Percentiles rank a stretch among this genome's conserved stretches.
Evolutionary conservation across 2,797 vertebrate species (phyloP).

Genomic region (Tadarida brasiliensis): DNA sequence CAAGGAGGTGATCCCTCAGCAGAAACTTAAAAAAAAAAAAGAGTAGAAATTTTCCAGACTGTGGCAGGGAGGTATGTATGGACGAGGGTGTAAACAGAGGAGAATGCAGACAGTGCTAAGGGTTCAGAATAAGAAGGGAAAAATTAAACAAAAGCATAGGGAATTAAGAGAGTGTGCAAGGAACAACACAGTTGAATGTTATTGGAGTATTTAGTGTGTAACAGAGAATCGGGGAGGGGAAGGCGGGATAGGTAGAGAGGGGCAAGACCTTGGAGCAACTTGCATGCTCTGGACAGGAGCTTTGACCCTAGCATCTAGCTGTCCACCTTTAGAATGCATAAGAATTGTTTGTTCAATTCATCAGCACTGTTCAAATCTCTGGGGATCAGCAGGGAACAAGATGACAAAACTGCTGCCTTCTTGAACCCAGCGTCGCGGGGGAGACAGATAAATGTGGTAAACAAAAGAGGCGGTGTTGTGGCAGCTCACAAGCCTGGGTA

Average conservation of each 20-base stretch:
- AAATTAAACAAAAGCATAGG: not conserved
- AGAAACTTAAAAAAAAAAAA: slow-evolving; percentile 18
- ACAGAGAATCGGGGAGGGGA: not conserved
- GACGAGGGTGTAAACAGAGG: not conserved
- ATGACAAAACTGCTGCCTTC: not conserved
- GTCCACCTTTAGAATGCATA: not conserved
- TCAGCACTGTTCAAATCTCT: not conserved
- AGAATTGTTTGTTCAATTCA: not conserved
- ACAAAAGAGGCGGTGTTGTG: not conserved
- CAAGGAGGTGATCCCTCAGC: not conserved
- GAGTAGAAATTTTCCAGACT: not conserved
- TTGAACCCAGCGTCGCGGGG: not conserved
- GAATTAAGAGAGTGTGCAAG: not conserved
- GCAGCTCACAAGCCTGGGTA: not conserved
- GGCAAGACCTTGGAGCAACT: not conserved
- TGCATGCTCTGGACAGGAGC: not conserved
- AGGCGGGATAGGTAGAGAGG: not conserved
- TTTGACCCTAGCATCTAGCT: not conserved
- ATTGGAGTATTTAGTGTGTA: not conserved
- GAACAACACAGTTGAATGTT: not conserved
- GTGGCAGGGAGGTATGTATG: not conserved
- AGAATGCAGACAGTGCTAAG: not conserved
- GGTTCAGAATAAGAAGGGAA: not conserved
- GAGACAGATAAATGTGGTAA: not conserved
- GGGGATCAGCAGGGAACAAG: not conserved